phyloP scores from a whole-genome alignment of 2,113 vertebrate genomes.

The Hepsetus odoe region DNA sequence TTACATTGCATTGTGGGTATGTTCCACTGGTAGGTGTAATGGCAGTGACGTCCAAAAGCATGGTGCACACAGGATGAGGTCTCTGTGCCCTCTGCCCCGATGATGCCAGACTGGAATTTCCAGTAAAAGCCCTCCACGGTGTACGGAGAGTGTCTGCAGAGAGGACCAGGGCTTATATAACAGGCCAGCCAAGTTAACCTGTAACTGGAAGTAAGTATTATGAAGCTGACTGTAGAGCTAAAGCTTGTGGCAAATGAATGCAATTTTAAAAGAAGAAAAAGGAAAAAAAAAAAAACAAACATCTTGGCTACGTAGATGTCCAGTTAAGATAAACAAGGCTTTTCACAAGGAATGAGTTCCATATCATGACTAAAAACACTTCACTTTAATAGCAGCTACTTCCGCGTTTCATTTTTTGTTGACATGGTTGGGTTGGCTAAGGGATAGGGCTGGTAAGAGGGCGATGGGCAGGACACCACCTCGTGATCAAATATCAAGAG shows the following conservation, averaged over 20 bases:
- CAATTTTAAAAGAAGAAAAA: neutral
- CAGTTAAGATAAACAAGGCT: neutral
- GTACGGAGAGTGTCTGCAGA: no score
- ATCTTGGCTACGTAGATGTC: neutral
- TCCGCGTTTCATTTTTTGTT: slow-evolving; percentile 26
- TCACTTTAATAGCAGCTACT: slow-evolving; percentile 52
- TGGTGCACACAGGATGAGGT: slow-evolving; percentile 7
- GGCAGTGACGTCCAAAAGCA: neutral
- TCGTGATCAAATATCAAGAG: slow-evolving; percentile 18
- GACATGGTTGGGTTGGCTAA: slow-evolving; percentile 22
- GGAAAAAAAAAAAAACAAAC: no score
- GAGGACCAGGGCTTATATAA: no score
- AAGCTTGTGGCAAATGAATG: neutral
- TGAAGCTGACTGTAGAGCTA: slow-evolving; percentile 2
- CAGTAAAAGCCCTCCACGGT: no score
- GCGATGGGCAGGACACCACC: neutral
- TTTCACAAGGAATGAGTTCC: neutral
- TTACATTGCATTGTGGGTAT: neutral
- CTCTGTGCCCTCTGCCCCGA: slow-evolving; percentile 16
- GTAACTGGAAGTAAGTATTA: slow-evolving; percentile 12
- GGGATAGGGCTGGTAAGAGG: slow-evolving; percentile 15
- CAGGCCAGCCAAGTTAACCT: neutral
- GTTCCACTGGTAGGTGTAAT: neutral
- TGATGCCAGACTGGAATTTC: slow-evolving; percentile 41
- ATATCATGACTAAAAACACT: slow-evolving; percentile 14